Evolutionary conservation across 2,888 invertebrate species (phyloP).

Genomic region (Drymonia ruficornis): DNA sequence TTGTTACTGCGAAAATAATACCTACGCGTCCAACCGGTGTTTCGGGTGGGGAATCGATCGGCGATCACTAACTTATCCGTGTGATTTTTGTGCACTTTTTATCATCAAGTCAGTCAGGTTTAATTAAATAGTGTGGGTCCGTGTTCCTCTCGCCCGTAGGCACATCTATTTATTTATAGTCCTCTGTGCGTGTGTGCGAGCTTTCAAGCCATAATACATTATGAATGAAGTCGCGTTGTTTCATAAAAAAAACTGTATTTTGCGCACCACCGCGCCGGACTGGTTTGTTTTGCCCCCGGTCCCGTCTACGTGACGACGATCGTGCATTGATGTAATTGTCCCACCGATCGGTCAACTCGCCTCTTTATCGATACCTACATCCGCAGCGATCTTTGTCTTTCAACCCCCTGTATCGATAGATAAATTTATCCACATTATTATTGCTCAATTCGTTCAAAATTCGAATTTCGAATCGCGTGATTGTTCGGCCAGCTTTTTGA

Average conservation of each 20-base stretch:
- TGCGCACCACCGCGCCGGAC: conserved; percentile 62
- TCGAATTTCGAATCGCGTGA: conserved; percentile 72
- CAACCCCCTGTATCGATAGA: conserved; percentile 41
- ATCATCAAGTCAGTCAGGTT: conserved; percentile 46
- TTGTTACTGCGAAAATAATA: conserved; percentile 51
- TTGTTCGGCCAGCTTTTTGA: conserved; percentile 57
- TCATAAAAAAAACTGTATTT: conserved; percentile 73
- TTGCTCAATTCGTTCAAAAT: conserved; percentile 48
- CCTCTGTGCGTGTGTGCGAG: conserved; percentile 51
- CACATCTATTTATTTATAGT: conserved; percentile 62
- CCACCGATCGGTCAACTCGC: conserved; percentile 59
- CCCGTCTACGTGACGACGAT: conserved; percentile 64
- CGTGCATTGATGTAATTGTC: conserved; percentile 75
- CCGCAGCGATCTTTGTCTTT: conserved; percentile 58
- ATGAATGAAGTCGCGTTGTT: conserved; percentile 81
- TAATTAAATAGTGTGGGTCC: conserved; percentile 54
- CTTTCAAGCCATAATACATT: conserved; percentile 76
- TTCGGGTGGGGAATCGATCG: conserved; percentile 49
- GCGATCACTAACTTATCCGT: conserved; percentile 47
- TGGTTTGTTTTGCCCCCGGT: conserved; percentile 68
- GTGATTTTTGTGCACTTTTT: conserved; percentile 72
- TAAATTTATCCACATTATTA: conserved; percentile 44
- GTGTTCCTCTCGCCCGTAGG: conserved; percentile 40
- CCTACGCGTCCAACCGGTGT: conserved; percentile 53
- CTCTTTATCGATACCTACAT: conserved; percentile 53